phyloP scores from a whole-genome alignment of 2,797 vertebrate species.

The Craterocephalus amniculus region DNA sequence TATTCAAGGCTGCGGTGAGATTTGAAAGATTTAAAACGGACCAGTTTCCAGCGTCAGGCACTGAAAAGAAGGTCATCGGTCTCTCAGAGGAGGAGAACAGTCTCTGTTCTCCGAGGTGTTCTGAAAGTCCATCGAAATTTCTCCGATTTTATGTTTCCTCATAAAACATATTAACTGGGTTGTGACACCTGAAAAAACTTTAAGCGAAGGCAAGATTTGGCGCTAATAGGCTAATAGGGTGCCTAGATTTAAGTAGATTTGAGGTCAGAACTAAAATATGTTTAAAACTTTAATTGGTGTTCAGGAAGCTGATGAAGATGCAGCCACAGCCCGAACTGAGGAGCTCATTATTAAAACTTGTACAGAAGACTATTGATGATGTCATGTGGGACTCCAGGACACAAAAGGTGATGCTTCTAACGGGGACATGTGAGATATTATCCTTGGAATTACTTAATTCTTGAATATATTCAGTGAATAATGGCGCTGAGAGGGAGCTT shows the following conservation, averaged over 20 bases:
- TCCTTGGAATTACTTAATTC: constrained; percentile 11
- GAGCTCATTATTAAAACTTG: constrained; percentile 33
- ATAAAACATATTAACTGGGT: constrained; percentile 45
- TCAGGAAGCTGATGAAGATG: constrained; percentile 25
- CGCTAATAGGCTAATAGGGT: constrained; percentile 5
- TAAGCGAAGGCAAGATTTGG: not conserved
- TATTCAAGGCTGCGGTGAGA: constrained; percentile 38
- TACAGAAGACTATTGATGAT: not conserved
- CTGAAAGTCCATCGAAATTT: constrained; percentile 29
- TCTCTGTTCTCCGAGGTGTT: constrained; percentile 1
- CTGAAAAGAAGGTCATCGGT: constrained; percentile 37
- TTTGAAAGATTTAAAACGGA: constrained; percentile 23
- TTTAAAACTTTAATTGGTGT: constrained; percentile 1
- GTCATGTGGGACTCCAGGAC: not conserved
- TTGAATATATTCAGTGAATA: constrained; percentile 17
- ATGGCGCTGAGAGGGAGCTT: constrained; percentile 1
- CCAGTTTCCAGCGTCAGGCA: constrained; percentile 4
- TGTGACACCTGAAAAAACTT: constrained; percentile 22
- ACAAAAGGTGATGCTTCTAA: constrained; percentile 7
- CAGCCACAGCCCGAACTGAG: not conserved
- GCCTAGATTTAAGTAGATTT: not conserved
- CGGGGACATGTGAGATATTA: not conserved
- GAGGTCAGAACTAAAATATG: constrained; percentile 16
- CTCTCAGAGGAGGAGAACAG: constrained; percentile 31
- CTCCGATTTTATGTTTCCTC: constrained; percentile 40